Evolutionary conservation across 2,888 invertebrate species (phyloP), one percentile per base, ranked within the genome.

Genomic region (Psylliodes chrysocephalus): DNA sequence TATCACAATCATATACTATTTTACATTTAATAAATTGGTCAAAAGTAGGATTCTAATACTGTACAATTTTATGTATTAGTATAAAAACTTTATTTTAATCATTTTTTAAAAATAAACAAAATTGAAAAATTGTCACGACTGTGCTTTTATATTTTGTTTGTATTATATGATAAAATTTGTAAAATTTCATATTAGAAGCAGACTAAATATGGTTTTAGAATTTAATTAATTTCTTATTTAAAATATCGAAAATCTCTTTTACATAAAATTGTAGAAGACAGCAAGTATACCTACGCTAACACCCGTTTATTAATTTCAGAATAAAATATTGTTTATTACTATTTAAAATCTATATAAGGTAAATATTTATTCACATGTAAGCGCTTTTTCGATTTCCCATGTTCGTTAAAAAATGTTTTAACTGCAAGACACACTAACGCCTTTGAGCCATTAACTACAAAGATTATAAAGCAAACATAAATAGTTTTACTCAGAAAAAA

Each of bases 1-100:
- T 69, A 69, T 67, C 67, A 69, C 65, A 69, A 68, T 69, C 67
- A 69, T 63, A 65, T 57, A 63, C 63, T 69, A 64, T 62, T 47
- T 56, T 64, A 62, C 60, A 68, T 57, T 51, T 47, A 60, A 47
- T 64, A 60, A 51, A 17, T 64, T 67, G 67, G 67, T 65, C 65
- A 59, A 65, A 59, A 60, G 38, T 55, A 61, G 49, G 22, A 25
- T n/a, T 33, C 19, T 47, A 44, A 12, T 40, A 28, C 38, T 46
- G 14, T 18, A 38, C 25, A 47, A 47, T 14, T 47, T 17, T n/a
- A 15, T 15, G 15, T 40, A 40, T 25, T n/a, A n/a, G n/a, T n/a
- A n/a, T n/a, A n/a, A n/a, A n/a, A n/a, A n/a, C n/a, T n/a, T n/a
- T n/a, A n/a, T n/a, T n/a, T n/a, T n/a, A n/a, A n/a, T n/a, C n/a